These are phyloP conservation scores for Chorisops tibialis DNA, from an alignment of 2,888 invertebrate genomes.

Conservation along the genomic window DNA sequence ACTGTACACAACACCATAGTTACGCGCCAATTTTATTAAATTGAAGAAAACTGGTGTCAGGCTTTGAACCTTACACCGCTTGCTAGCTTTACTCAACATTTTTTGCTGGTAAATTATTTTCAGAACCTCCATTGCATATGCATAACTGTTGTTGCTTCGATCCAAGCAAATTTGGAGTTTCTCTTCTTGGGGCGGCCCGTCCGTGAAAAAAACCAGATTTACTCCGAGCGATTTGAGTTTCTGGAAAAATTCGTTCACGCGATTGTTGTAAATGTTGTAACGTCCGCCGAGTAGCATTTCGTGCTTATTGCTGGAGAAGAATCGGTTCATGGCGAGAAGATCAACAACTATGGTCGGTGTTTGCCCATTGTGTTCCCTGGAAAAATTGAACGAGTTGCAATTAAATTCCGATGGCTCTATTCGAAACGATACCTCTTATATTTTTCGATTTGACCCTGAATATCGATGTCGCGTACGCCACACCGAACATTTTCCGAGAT, in stretches of 20 bases:
- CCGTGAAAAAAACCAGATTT: slow-evolving; percentile 9
- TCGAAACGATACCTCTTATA: slow-evolving; percentile 16
- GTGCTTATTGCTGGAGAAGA: neutral
- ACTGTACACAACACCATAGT: slow-evolving; percentile 11
- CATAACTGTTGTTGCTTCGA: slow-evolving; percentile 2
- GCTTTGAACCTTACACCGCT: neutral
- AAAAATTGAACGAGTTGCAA: neutral
- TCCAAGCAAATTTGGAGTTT: neutral
- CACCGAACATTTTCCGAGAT: neutral
- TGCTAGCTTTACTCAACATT: neutral
- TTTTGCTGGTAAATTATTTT: neutral
- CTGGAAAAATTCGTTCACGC: neutral
- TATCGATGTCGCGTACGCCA: neutral
- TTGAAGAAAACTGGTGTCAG: slow-evolving; percentile 8
- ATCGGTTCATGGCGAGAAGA: neutral
- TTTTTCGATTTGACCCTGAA: neutral
- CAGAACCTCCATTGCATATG: neutral
- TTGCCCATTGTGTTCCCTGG: neutral
- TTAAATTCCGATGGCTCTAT: too few relatives aligned
- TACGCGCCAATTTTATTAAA: neutral
- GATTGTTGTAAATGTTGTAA: slow-evolving; percentile 5
- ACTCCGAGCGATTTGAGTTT: slow-evolving; percentile 3
- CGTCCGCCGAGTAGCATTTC: slow-evolving; percentile 16
- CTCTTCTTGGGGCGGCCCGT: neutral
- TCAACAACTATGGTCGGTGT: slow-evolving; percentile 16